These are phyloP conservation scores for Monochamus saltuarius DNA, from an alignment of 1,140 invertebrate species.

Conservation along the genomic window DNA sequence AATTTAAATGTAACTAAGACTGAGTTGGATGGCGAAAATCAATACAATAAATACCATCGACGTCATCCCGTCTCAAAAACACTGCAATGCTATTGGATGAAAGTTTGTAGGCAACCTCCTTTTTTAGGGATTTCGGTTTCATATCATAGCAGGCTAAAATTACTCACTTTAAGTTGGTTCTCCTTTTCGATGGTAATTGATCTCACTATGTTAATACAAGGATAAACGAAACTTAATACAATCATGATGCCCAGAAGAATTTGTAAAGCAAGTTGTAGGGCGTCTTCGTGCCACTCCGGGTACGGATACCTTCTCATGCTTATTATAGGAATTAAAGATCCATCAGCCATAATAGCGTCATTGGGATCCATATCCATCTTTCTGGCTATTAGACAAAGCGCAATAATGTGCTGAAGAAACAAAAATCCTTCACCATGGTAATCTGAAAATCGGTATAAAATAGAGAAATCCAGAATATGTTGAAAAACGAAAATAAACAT, in stretches of 20 bases:
- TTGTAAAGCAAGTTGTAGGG: slow-evolving; percentile 65
- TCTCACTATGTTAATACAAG: slow-evolving; percentile 76
- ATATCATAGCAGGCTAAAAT: no score
- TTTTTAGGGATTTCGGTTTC: no score
- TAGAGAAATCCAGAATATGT: no score
- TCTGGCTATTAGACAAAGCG: slow-evolving; percentile 57
- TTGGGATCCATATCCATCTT: neutral
- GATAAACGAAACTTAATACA: slow-evolving; percentile 74
- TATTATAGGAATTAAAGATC: slow-evolving; percentile 42
- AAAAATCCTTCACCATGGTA: slow-evolving; percentile 71
- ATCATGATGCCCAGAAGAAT: slow-evolving; percentile 73
- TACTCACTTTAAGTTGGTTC: slow-evolving; percentile 61
- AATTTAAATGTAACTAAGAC: no score
- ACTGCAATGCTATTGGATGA: no score
- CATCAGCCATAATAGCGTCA: no score
- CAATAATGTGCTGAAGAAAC: slow-evolving; percentile 65
- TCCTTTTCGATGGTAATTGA: slow-evolving; percentile 64
- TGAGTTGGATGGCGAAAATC: no score
- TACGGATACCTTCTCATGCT: slow-evolving; percentile 72
- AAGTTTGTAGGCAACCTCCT: no score
- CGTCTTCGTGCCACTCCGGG: slow-evolving; percentile 70
- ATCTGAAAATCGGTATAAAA: slow-evolving; percentile 54
- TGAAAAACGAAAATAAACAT: no score
- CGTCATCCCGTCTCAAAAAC: no score
- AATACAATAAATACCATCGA: no score